Evolutionary conservation across 92 coral and sea anemone genomes (phyloP), one percentile per base, ranked within the genome.

Genomic region (Metridium senile): DNA sequence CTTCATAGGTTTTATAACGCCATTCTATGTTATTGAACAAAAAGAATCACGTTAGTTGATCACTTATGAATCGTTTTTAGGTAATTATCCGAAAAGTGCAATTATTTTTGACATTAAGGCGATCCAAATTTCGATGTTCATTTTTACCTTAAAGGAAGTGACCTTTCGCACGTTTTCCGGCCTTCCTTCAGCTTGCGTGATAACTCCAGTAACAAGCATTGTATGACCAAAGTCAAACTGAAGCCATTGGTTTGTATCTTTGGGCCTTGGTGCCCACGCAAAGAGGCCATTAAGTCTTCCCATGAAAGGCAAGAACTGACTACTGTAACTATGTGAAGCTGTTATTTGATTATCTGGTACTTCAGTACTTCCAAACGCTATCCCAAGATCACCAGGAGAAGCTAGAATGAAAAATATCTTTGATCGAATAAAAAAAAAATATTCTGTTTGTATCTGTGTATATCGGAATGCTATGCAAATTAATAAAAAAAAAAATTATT

Each of bases 181-280:
- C 51, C 7, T 51, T 49, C 76, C 76, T 33, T 62, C 49, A 25
- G 62, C 76, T 49, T 71, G 76, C 76, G 76, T 71, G 63, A 71
- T 35, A 33, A 71, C 53, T 0, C 65, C 76, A 16, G 76, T 71
- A 0, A 71, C 76, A n/a, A n/a, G n/a, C n/a, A n/a, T n/a, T n/a
- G n/a, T n/a, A n/a, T n/a, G n/a, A n/a, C n/a, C n/a, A n/a, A 18
- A 71, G 45, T 71, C 65, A 21, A 71, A 71, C 76, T 31, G 26
- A 1, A 71, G 49, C 62, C 61, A 71, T 22, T 71, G 76, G 27
- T 71, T 23, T 28, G 35, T 62, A 52, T 39, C 28, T 13, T 23
- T 0, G 11, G 45, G 8, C 0, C 11, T 17, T 43, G 76, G 34
- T 8, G 62, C 27, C 76, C 76, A 71, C 25, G 76, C 21, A 13